Base-by-base conservation (phyloP, 2,113 vertebrate genomes). In the Pedetes capensis region DNA sequence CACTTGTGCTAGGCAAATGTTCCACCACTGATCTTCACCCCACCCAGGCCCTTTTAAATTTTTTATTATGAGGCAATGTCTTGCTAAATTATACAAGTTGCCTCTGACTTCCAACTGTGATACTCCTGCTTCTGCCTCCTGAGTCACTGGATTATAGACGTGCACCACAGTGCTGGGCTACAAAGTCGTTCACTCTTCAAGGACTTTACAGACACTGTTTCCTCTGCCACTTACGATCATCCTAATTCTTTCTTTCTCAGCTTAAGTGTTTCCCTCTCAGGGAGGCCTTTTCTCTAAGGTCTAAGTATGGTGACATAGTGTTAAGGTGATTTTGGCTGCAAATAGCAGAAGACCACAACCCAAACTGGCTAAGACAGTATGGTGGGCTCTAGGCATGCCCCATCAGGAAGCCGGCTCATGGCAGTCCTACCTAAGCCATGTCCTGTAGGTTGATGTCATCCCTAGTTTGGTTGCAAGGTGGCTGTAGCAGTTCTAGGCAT, bases 331-430 rank as follows among this genome's bases (percentile, higher is more conserved):
- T 47, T 44, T 78, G 81, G 39, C 29, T 87, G 57, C 29, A 79
- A 93, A 69, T 49, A 53, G 47, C n/a, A 82, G 90, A 84, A 95
- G 92, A 79, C 63, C 29, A 63, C 32, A 95, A 83, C 27, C 12
- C 27, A 87, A 59, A 84, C 29, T 44, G 53, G 69, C 53, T 63
- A 74, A 66, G 81, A 63, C 34, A 88, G 69, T 29, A 55, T 49
- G 27, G 51, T 14, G 47, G 74, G 83, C 53, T 75, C 39, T 32
- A 18, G 25, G 42, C 27, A 16, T 16, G 32, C 32, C 39, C 66
- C 53, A 20, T n/a, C 18, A 27, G 22, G 72, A 39, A 51, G 25
- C 51, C 42, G 47, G 55, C 49, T 82, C 42, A 37, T 9, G 44
- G 44, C 2, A 2, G 0, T 69, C 53, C 55, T 13, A 20, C 42